phyloP scores from a whole-genome alignment of 2,888 invertebrate species.

The Pyrrhosoma nymphula region DNA sequence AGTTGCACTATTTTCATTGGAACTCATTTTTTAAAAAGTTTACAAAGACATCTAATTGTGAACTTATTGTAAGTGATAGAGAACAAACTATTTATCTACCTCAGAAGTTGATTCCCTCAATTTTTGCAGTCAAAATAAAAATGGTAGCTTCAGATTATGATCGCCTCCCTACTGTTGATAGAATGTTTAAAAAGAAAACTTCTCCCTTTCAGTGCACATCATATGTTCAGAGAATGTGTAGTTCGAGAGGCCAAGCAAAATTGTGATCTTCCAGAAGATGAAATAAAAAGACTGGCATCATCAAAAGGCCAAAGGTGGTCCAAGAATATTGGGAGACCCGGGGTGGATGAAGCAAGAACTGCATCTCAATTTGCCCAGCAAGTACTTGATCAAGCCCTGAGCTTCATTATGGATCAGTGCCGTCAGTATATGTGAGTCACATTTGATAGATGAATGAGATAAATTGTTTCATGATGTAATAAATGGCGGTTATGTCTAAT shows the following conservation, averaged over 20 bases:
- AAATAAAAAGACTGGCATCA: not conserved
- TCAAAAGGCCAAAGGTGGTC: constrained; percentile 18
- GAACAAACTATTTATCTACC: too few species aligned
- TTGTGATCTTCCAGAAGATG: constrained; percentile 77
- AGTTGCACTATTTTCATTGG: too few species aligned
- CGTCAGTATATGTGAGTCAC: constrained; percentile 81
- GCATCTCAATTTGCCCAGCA: constrained; percentile 80
- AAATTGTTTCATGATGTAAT: not conserved
- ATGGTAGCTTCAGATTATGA: too few species aligned
- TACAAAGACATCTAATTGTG: too few species aligned
- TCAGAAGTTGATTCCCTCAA: too few species aligned
- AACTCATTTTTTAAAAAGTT: too few species aligned
- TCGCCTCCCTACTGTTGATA: too few species aligned
- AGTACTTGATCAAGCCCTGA: constrained; percentile 81
- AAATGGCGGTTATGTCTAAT: too few species aligned
- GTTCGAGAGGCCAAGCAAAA: constrained; percentile 79
- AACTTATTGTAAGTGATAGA: too few species aligned
- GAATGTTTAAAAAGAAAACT: too few species aligned
- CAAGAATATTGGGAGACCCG: constrained; percentile 12
- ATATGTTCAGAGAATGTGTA: constrained; percentile 82
- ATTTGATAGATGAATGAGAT: not conserved
- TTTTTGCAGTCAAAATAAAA: too few species aligned
- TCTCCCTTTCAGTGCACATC: constrained; percentile 79
- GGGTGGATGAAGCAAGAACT: constrained; percentile 75
- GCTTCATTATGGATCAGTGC: constrained; percentile 82